Conservation (phyloP, 2,797 vertebrate genomes). For the Microtus agrestis region DNA sequence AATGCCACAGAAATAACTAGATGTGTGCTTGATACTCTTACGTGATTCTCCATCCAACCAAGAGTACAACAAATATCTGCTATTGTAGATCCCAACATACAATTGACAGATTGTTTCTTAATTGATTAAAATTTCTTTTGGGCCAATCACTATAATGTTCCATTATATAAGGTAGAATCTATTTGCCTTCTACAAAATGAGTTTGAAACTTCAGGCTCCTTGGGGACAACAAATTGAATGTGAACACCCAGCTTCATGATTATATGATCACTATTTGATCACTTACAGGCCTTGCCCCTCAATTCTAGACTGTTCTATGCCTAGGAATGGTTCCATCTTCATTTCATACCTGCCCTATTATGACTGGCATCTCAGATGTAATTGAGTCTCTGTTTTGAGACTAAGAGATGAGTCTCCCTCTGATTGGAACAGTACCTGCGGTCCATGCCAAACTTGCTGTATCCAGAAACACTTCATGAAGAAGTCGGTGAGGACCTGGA, state of each 20-base stretch:
- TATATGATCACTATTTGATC: neutral
- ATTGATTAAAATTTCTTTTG: neutral
- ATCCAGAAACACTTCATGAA: constrained; percentile 1
- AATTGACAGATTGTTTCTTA: neutral
- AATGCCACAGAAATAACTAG: neutral
- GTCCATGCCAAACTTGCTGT: neutral
- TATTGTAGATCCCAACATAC: neutral
- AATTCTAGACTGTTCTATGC: neutral
- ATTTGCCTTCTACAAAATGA: neutral
- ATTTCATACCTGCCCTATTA: neutral
- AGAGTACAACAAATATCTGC: neutral
- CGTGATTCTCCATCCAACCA: neutral
- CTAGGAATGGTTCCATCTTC: neutral
- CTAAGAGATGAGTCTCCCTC: neutral
- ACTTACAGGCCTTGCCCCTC: neutral
- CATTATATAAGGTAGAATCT: neutral
- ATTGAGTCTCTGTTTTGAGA: neutral
- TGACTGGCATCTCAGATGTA: neutral
- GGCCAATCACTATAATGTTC: neutral
- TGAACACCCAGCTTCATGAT: neutral
- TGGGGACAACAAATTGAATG: neutral
- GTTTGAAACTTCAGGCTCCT: neutral
- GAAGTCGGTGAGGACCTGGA: neutral
- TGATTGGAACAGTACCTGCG: neutral
- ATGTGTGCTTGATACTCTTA: neutral